Evolutionary conservation across 1,140 invertebrate species (phyloP).

Genomic region (Venustaconcha ellipsiformis): DNA sequence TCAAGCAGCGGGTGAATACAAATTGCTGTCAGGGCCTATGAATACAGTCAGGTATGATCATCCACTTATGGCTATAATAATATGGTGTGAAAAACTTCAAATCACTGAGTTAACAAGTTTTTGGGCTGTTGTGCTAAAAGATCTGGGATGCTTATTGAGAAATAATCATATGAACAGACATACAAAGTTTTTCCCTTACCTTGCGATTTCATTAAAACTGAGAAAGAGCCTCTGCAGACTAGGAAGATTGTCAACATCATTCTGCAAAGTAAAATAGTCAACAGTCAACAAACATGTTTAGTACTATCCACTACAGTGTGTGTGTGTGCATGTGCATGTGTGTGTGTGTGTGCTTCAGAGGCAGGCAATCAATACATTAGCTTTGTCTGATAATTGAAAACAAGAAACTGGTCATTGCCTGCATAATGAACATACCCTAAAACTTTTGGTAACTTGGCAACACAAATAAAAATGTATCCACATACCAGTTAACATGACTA

Average conservation of each 20-base stretch:
- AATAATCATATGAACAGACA: not conserved
- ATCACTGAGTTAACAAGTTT: not conserved
- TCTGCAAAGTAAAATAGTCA: constrained; percentile 39
- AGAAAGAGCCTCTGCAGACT: constrained; percentile 85
- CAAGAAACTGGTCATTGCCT: no score
- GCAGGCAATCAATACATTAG: no score
- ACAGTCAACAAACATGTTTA: no score
- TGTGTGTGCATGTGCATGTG: no score
- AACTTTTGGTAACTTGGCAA: no score
- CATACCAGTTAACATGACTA: no score
- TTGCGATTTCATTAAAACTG: constrained; percentile 84
- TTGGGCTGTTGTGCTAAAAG: not conserved
- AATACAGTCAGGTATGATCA: not conserved
- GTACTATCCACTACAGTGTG: no score
- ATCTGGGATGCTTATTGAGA: not conserved
- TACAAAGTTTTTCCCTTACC: constrained; percentile 46
- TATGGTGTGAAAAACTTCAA: not conserved
- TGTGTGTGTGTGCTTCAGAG: no score
- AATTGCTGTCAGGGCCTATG: not conserved
- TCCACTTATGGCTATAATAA: not conserved
- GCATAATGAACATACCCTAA: no score
- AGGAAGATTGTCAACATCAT: constrained; percentile 84
- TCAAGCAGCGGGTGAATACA: not conserved
- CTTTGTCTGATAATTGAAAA: no score
- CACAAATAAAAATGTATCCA: no score